phyloP scores from a whole-genome alignment of 2,888 invertebrate species.

The Helleia helle region DNA sequence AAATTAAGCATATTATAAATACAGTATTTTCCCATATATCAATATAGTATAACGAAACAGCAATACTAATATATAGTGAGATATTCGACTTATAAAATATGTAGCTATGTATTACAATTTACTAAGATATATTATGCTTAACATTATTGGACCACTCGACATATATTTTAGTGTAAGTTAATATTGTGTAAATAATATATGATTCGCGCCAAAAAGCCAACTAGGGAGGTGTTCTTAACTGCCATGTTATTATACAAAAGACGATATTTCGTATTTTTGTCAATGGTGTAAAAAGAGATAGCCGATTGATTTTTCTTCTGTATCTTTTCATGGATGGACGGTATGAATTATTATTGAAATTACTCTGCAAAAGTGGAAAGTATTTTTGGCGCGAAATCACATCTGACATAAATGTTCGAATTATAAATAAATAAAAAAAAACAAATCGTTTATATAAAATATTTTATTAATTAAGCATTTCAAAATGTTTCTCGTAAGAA shows the following conservation, averaged over 20 bases:
- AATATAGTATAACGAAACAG: slow-evolving; percentile 25
- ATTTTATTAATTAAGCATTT: too few species aligned
- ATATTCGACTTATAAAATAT: slow-evolving; percentile 1
- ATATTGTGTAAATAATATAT: not conserved
- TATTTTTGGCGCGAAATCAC: slow-evolving; percentile 2
- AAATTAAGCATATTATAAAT: slow-evolving; percentile 24
- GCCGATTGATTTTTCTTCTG: too few species aligned
- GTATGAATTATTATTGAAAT: too few species aligned
- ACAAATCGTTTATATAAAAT: too few species aligned
- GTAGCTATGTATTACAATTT: not conserved
- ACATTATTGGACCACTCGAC: slow-evolving; percentile 9
- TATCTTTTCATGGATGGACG: too few species aligned
- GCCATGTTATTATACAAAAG: too few species aligned
- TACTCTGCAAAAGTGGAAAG: not conserved
- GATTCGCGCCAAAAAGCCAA: not conserved
- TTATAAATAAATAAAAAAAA: too few species aligned
- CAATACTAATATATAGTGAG: slow-evolving; percentile 23
- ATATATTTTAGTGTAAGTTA: not conserved
- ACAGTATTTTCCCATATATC: slow-evolving; percentile 39
- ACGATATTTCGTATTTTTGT: too few species aligned
- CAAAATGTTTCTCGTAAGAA: too few species aligned
- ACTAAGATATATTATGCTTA: slow-evolving; percentile 1
- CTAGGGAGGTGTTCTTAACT: too few species aligned
- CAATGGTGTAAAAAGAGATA: too few species aligned
- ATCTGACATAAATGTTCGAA: not conserved